Percentiles rank a stretch among this genome's conserved stretches.
These are phyloP conservation scores for Brachyopa scutellaris DNA, from an alignment of 2,888 invertebrate species.

Conservation along the genomic window DNA sequence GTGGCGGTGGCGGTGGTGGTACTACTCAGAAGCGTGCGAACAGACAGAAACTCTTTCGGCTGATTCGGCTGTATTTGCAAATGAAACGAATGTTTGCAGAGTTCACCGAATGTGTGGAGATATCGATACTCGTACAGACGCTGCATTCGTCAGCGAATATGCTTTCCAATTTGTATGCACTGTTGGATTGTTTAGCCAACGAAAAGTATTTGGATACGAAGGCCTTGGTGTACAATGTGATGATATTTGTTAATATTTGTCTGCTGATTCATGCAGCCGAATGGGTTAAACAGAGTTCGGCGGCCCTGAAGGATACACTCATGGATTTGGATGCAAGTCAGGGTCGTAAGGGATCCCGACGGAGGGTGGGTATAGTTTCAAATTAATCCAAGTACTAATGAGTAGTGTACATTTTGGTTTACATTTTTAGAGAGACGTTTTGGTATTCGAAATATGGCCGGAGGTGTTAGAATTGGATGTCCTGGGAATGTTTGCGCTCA, in stretches of 20 bases:
- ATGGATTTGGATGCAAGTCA: slow-evolving; percentile 33
- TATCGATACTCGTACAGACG: slow-evolving; percentile 76
- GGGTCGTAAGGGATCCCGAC: neutral
- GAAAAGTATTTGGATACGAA: slow-evolving; percentile 9
- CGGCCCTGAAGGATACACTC: slow-evolving; percentile 16
- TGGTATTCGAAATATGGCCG: slow-evolving; percentile 66
- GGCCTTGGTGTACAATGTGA: slow-evolving; percentile 43
- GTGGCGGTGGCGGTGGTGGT: no score
- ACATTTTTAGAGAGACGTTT: slow-evolving; percentile 25
- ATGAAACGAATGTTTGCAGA: slow-evolving; percentile 67
- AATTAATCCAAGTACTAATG: no score
- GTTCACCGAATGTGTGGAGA: slow-evolving; percentile 74
- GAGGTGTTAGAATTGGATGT: slow-evolving; percentile 74
- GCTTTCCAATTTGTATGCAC: slow-evolving; percentile 78
- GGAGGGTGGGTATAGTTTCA: slow-evolving; percentile 39
- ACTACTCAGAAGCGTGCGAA: neutral
- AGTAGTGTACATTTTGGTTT: neutral
- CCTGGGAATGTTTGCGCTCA: slow-evolving; percentile 76
- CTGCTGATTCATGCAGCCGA: slow-evolving; percentile 57
- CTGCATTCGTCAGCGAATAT: slow-evolving; percentile 77
- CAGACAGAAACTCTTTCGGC: slow-evolving; percentile 19
- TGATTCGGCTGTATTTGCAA: slow-evolving; percentile 71
- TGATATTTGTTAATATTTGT: slow-evolving; percentile 54
- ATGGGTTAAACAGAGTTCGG: slow-evolving; percentile 12
- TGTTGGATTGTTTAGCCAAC: slow-evolving; percentile 74